Conservation (phyloP, 2,888 invertebrate genomes). For the Opisthograptis luteolata region DNA sequence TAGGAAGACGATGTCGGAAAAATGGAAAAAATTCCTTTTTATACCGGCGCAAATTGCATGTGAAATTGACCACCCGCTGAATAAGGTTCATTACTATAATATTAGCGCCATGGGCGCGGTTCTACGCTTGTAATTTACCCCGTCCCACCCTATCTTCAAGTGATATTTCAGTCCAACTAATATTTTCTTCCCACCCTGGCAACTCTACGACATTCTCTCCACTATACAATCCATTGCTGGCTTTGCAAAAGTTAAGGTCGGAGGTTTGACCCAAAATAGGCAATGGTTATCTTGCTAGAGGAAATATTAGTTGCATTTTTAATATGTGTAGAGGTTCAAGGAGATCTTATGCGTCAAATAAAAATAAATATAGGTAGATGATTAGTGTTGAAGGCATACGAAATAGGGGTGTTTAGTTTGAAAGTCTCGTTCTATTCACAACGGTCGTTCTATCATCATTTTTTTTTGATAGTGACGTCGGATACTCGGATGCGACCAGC, state of each 20-base stretch:
- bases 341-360: conserved; percentile 50
- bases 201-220: background rate
- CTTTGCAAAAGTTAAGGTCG: background rate
- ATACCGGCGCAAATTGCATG: conserved; percentile 71
- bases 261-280: background rate
- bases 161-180: conserved; percentile 42
- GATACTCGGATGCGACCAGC: too few relatives aligned
- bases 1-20: conserved; percentile 47
- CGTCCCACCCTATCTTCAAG: conserved; percentile 69
- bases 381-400: conserved; percentile 1
- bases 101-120: conserved; percentile 63
- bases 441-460: too few relatives aligned
- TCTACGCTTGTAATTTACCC: conserved; percentile 68
- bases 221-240: conserved; percentile 11
- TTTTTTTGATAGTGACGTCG: too few relatives aligned
- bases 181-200: conserved; percentile 2
- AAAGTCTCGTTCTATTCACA: too few relatives aligned
- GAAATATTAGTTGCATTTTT: background rate
- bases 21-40: conserved; percentile 55
- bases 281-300: conserved; percentile 21
- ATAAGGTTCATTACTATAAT: conserved; percentile 71
- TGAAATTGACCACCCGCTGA: conserved; percentile 76
- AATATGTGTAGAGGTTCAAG: conserved; percentile 24
- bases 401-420: background rate
- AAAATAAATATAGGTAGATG: too few relatives aligned